A percentile compares a stretch with the other conserved stretches of the same genome.
These are phyloP conservation scores for Pemphredon lugubris DNA, from an alignment of 2,888 invertebrate species.

Conservation along the genomic window DNA sequence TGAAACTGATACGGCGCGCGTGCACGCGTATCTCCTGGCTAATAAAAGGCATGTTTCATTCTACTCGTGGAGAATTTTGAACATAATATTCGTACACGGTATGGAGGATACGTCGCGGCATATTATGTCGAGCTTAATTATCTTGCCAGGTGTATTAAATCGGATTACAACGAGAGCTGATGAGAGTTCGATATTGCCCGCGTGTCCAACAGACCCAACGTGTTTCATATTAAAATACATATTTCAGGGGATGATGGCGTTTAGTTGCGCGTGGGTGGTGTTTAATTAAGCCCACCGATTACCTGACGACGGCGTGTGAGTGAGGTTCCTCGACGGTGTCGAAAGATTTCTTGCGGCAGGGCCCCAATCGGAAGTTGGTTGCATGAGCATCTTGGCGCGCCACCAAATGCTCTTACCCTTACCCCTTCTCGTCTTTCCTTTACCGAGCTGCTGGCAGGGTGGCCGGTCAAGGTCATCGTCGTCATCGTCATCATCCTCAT, in stretches of 20 bases:
- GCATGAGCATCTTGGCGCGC: constrained; percentile 83
- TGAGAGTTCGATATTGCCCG: constrained; percentile 12
- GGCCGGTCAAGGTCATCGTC: constrained; percentile 65
- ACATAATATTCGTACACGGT: too few species aligned
- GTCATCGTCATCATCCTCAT: constrained; percentile 65
- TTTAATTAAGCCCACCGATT: constrained; percentile 11
- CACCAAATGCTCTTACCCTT: constrained; percentile 65
- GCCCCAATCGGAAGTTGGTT: constrained; percentile 89
- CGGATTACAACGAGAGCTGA: constrained; percentile 21
- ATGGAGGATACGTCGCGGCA: not conserved
- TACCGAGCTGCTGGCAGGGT: constrained; percentile 34
- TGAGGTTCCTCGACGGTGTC: constrained; percentile 75
- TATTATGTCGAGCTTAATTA: constrained; percentile 35
- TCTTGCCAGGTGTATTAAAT: constrained; percentile 10
- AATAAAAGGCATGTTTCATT: too few species aligned
- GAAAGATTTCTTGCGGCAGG: constrained; percentile 81
- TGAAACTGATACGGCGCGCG: too few species aligned
- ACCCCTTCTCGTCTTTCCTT: constrained; percentile 41
- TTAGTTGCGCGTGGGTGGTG: not conserved
- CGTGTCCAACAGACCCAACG: too few species aligned
- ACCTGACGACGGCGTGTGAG: constrained; percentile 74
- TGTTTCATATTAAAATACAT: constrained; percentile 10
- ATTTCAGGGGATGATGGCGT: not conserved
- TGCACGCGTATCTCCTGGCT: too few species aligned
- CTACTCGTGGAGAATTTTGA: too few species aligned